These are phyloP conservation scores for Whitmania pigra DNA, from an alignment of 1,140 invertebrate genomes.

Conservation along the genomic window DNA sequence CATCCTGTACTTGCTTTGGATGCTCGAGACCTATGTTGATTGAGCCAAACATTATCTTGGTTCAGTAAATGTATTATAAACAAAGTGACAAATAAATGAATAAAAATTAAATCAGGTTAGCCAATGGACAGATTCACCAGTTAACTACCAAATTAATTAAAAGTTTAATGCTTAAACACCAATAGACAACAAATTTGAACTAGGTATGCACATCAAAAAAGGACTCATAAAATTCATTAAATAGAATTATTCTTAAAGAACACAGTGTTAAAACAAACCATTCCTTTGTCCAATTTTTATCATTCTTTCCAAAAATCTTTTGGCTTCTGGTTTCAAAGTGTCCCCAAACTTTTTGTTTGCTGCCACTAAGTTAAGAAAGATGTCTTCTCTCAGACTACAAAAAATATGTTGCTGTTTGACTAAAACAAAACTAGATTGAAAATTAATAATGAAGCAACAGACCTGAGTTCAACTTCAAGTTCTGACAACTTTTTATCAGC, in stretches of 20 bases:
- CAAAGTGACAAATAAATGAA: background rate
- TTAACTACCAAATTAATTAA: too few relatives aligned
- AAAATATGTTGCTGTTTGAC: background rate
- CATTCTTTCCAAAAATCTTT: slow-evolving; percentile 43
- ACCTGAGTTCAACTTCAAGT: slow-evolving; percentile 47
- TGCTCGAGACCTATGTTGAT: slow-evolving; percentile 43
- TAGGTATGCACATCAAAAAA: too few relatives aligned
- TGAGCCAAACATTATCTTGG: background rate
- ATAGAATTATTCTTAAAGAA: too few relatives aligned
- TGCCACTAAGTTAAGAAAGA: slow-evolving; percentile 45
- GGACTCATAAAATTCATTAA: too few relatives aligned
- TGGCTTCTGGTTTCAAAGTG: slow-evolving; percentile 36
- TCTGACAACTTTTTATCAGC: slow-evolving; percentile 45
- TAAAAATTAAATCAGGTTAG: too few relatives aligned
- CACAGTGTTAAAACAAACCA: slow-evolving; percentile 35
- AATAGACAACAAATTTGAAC: too few relatives aligned
- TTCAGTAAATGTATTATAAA: background rate
- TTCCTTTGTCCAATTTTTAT: slow-evolving; percentile 45
- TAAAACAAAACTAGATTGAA: slow-evolving; percentile 15
- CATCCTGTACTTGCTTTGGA: slow-evolving; percentile 39
- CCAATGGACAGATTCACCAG: too few relatives aligned
- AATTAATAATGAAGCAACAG: slow-evolving; percentile 18
- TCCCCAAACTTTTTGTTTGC: slow-evolving; percentile 36
- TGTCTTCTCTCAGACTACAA: slow-evolving; percentile 47
- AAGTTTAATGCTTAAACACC: too few relatives aligned